Conservation (phyloP, 2,888 invertebrate species). For the Bugula neritina region DNA sequence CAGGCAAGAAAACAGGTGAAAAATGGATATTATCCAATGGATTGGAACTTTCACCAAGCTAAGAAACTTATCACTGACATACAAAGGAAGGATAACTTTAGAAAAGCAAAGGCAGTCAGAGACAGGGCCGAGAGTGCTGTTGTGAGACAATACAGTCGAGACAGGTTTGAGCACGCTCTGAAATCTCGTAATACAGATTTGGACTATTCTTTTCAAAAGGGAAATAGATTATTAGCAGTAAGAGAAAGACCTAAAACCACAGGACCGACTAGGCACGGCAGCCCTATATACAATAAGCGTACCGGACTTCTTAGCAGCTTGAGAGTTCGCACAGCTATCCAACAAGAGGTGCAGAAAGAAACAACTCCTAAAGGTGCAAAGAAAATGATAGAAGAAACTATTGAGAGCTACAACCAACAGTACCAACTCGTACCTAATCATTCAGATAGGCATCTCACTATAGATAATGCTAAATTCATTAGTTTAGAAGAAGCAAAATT, state of each 20-base stretch:
- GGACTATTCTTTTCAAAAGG: not conserved
- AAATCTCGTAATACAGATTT: not conserved
- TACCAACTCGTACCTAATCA: not conserved
- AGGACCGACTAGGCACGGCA: constrained; percentile 17
- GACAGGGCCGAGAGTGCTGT: constrained; percentile 6
- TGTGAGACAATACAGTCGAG: constrained; percentile 1
- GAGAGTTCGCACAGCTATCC: not conserved
- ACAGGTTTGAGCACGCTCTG: constrained; percentile 11
- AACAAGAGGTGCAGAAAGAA: not conserved
- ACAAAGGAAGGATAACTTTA: not conserved
- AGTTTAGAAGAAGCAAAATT: too few relatives aligned
- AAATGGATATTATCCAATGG: not conserved
- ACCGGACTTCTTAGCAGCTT: not conserved
- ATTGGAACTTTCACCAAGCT: constrained; percentile 7
- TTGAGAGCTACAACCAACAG: not conserved
- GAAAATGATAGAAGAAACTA: not conserved
- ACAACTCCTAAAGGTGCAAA: not conserved
- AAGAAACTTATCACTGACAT: not conserved
- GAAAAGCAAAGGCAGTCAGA: not conserved
- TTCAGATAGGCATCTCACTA: not conserved
- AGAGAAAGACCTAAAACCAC: not conserved
- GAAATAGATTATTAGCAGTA: not conserved
- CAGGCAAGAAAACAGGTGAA: not conserved
- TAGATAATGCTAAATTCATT: not conserved
- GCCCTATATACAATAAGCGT: constrained; percentile 14